Percentiles rank a stretch among this genome's conserved stretches.
Conservation (phyloP, 2,113 vertebrate species). For the Platanista minor region DNA sequence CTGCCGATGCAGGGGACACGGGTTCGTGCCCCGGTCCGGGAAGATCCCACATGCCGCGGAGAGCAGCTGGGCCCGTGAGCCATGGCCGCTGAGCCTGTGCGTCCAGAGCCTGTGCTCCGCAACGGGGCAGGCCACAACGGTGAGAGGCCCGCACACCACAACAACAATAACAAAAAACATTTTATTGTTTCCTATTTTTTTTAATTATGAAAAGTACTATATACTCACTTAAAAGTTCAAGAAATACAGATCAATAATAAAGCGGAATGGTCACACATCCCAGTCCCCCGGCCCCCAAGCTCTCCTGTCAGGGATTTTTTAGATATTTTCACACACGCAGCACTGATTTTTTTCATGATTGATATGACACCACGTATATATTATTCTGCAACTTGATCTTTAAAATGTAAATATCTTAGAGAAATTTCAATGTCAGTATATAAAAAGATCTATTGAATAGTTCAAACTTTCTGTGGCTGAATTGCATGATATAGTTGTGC, state of each 20-base stretch:
- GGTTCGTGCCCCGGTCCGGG: too few species aligned
- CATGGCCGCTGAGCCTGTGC: too few species aligned
- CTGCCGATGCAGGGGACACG: too few species aligned
- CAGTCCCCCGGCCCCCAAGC: too few species aligned
- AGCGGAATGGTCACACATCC: background rate
- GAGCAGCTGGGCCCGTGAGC: too few species aligned
- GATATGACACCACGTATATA: background rate
- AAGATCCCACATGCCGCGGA: too few species aligned
- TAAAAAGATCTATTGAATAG: background rate
- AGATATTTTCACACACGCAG: background rate
- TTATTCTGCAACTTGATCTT: background rate
- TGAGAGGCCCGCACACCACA: too few species aligned
- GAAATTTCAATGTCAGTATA: background rate
- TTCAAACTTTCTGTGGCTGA: background rate
- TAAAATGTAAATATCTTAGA: background rate
- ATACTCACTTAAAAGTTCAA: background rate
- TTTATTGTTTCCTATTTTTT: background rate
- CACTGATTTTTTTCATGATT: background rate
- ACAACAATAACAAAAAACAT: too few species aligned
- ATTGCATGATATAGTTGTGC: fast-evolving
- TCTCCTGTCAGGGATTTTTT: background rate
- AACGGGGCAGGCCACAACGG: too few species aligned
- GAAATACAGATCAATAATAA: background rate
- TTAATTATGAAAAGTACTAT: background rate
- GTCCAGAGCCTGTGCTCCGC: too few species aligned